Evolutionary conservation across 2,888 invertebrate genomes (phyloP), one percentile per base, ranked within the genome.

Genomic region (Cosmorhoe ocellata): DNA sequence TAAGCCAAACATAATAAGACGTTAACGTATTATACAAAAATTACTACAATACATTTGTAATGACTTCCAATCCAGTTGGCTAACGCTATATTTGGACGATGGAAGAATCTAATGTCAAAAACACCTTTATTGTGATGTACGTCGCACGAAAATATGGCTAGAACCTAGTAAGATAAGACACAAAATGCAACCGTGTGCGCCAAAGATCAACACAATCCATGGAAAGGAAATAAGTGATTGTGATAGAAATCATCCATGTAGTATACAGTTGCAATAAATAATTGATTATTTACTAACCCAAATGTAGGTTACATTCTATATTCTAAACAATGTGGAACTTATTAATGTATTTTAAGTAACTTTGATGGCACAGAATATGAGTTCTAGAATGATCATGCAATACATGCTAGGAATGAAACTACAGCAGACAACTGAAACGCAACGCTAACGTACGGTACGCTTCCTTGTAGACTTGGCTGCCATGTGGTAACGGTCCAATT

Each of bases 171-270:
- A 24, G 24, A 24, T 24, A 24, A 24, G 43, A 49, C 24, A 32
- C 22, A 49, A 38, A 14, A 51, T 34, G 33, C 33, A 59, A 56
- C 39, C 49, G 58, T 63, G 66, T 67, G 61, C 50, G 59, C 64
- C 64, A 66, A 51, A 13, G 13, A 34, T 10, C 18, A 84, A 85
- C 86, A 87, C 84, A 78, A 71, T 85, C 84, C 88, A 88, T 89
- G 89, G 89, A 88, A 74, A 87, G 81, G 84, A 85, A 81, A 68
- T 70, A 71, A 69, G 69, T 70, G 62, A 70, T 49, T 30, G 52
- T 58, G 56, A 53, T 56, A 44, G 40, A 57, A 69, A 60, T 56
- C 63, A 61, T 61, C 56, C 51, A 56, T 55, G 43, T 49, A 56
- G 36, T 51, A 57, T 55, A 51, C 45, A 50, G 51, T 2, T 22